Evolutionary conservation across 1,140 invertebrate species (phyloP), one percentile per base, ranked within the genome.

Genomic region (Drosophila tristis): DNA sequence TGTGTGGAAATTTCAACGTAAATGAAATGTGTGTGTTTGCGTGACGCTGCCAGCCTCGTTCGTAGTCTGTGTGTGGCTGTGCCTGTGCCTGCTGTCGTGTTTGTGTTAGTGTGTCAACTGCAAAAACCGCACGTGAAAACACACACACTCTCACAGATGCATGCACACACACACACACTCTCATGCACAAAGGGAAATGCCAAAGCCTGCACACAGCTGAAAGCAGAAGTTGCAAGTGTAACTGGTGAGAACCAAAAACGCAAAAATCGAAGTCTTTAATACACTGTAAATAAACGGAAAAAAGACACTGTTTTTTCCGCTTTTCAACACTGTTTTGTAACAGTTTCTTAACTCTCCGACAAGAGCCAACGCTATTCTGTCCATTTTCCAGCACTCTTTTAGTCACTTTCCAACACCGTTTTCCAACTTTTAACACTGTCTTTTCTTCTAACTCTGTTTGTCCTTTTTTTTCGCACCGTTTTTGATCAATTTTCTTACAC

Each of bases 1-100:
- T 63, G 60, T 77, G 64, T 65, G 76, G 60, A 85, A 85, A 85
- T 86, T 77, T 86, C 74, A 86, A 86, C 77, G 73, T 86, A 85
- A 85, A 86, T 86, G 77, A 85, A 85, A 86, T 85, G 81, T 85
- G 81, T 85, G 81, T 70, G 31, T 86, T 85, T 85, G 81, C 80
- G 81, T 85, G 81, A 81, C 67, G 73, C 60, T 70, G 64, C 67
- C 55, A 50, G 49, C 67, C 35, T 45, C 63, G 57, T 62, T 20
- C 20, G 20, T 20, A 20, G 20, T 20, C 44, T 26, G 25, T 56
- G 45, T 49, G 50, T 64, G 39, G 1, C 23, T 47, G 47, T 63
- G 48, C 23, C 23, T 56, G 20, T 45, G 42, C 25, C 13, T 48
- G n/a, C n/a, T 31, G 8, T 31, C 16, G 15, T 55, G 66, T 66